These are phyloP conservation scores for Belgica antarctica DNA, from an alignment of 2,888 invertebrate species.

Conservation along the genomic window DNA sequence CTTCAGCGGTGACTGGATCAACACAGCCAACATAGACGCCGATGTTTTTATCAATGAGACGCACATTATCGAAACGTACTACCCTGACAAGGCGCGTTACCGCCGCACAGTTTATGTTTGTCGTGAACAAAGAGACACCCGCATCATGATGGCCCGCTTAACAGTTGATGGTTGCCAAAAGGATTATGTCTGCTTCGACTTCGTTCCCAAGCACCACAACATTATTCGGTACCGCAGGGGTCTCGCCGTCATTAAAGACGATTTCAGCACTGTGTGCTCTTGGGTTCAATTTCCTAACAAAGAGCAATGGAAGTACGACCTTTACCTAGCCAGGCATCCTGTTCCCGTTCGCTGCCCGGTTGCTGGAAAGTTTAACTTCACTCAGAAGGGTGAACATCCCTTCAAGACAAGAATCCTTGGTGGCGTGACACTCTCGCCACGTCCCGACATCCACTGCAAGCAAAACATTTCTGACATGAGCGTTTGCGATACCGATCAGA, in stretches of 20 bases:
- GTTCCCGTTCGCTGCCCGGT: conserved; percentile 91
- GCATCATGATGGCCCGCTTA: conserved; percentile 93
- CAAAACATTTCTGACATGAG: conserved; percentile 93
- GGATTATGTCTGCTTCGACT: conserved; percentile 96
- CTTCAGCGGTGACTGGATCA: conserved; percentile 93
- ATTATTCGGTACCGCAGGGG: conserved; percentile 88
- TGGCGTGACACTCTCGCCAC: conserved; percentile 89
- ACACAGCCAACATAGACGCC: conserved; percentile 95
- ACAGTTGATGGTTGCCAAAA: conserved; percentile 96
- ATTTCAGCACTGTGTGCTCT: conserved; percentile 89
- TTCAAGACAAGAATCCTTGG: conserved; percentile 94
- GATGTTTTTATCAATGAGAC: conserved; percentile 92
- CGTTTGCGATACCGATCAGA: conserved; percentile 92
- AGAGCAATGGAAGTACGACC: conserved; percentile 82
- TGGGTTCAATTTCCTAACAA: conserved; percentile 89
- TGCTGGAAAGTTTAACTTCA: conserved; percentile 94
- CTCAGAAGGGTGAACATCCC: conserved; percentile 82
- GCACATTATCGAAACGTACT: conserved; percentile 92
- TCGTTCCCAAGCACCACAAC: conserved; percentile 93
- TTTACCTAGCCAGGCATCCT: conserved; percentile 82
- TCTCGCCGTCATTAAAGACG: conserved; percentile 81
- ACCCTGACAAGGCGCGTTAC: conserved; percentile 86
- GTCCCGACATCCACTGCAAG: conserved; percentile 89
- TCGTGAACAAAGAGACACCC: conserved; percentile 83
- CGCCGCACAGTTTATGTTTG: conserved; percentile 91